Base-by-base conservation (phyloP, 2,888 invertebrate species). In the Coremacera marginata region DNA sequence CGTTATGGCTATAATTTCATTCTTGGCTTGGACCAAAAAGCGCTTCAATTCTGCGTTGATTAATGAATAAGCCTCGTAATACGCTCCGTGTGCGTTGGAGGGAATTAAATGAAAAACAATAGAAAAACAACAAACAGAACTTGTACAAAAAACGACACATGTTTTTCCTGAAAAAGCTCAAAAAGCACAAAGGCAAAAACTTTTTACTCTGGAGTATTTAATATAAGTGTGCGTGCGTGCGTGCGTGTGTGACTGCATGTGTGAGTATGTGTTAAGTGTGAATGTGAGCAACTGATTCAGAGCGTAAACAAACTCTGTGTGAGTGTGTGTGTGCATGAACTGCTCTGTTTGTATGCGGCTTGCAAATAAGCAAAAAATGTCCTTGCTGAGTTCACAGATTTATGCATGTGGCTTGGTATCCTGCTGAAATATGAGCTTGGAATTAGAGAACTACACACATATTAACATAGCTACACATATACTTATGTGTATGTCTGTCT, bases 351-450 rank as follows among this genome's bases (percentile, higher is more conserved):
- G 44, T 44, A 1, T 44, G 44, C 44, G 1, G 11, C 44, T 44
- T 11, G 11, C 44, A 11, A 44, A 44, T 44, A 44, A 14, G 44
- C 44, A 65, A 65, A 34, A 65, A 68, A 27, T 68, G 68, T 68
- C 68, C 68, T 68, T 68, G 22, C 51, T 7, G 14, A 68, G 68
- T 51, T 51, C 51, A n/a, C 9, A 68, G 68, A 68, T 68, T 68
- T 68, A 68, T 68, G 68, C 68, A 68, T 68, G 68, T 68, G 68
- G 68, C 22, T 27, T 51, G 51, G 68, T 8, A 31, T 27, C 63
- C 63, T 63, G 63, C 63, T 63, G 63, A 63, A 63, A 63, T 31
- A 31, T 31, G 63, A 31, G 63, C 63, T 63, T 31, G 63, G 14
- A 63, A 63, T n/a, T 63, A 63, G 31, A 44, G 44, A 44, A 44